Evolutionary conservation across 2,888 invertebrate genomes (phyloP).

Genomic region (Dynastes hyllus): DNA sequence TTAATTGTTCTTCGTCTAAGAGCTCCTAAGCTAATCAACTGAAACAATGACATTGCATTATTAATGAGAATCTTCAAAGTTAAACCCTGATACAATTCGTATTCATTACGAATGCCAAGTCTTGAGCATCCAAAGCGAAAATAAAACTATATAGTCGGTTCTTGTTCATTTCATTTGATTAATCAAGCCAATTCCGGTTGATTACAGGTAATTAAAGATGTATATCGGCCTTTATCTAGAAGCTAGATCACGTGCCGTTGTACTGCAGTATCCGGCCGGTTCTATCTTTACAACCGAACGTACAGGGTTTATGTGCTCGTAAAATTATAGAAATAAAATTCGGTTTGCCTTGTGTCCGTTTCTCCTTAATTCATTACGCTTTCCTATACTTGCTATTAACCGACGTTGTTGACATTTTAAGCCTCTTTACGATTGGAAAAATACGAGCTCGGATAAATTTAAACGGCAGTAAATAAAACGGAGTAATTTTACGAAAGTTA

Average conservation of each 20-base stretch:
- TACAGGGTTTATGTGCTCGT: constrained; percentile 28
- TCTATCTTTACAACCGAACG: constrained; percentile 37
- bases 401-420: neutral
- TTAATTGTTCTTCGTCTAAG: too few relatives aligned
- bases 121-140: too few relatives aligned
- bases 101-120: too few relatives aligned
- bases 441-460: neutral
- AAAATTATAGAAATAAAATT: constrained; percentile 48
- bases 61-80: too few relatives aligned
- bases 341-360: neutral
- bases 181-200: constrained; percentile 32
- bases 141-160: constrained; percentile 5
- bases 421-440: constrained; percentile 7
- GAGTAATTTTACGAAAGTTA: too few relatives aligned
- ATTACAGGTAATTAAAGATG: constrained; percentile 42
- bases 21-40: too few relatives aligned
- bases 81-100: too few relatives aligned
- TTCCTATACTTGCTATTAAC: constrained; percentile 8
- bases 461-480: too few relatives aligned
- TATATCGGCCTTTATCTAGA: constrained; percentile 28
- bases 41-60: too few relatives aligned
- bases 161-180: constrained; percentile 15
- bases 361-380: constrained; percentile 20
- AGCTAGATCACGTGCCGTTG: constrained; percentile 27
- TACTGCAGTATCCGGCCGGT: constrained; percentile 19